Conservation (phyloP, 2,797 vertebrate species). For the Garrulus glandarius region DNA sequence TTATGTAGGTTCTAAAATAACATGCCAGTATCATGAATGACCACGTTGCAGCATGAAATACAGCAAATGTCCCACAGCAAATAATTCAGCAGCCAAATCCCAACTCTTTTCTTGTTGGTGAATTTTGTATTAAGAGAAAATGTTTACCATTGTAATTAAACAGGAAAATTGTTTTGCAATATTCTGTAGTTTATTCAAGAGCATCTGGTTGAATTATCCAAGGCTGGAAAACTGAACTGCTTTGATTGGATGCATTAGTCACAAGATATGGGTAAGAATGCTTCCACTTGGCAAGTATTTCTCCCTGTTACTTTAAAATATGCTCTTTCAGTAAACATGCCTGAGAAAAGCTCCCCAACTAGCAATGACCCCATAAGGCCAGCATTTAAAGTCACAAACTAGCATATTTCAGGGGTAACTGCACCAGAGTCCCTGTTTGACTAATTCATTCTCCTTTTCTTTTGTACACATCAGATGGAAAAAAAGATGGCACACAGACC, state of each 20-base stretch:
- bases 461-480: background rate
- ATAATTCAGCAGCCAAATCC: background rate
- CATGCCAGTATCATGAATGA: background rate
- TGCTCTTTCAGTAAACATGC: constrained; percentile 11
- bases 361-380: background rate
- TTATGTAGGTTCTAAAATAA: background rate
- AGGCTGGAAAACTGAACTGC: background rate
- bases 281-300: constrained; percentile 24
- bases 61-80: background rate
- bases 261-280: constrained; percentile 14
- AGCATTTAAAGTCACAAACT: background rate
- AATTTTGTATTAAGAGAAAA: background rate
- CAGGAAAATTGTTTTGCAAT: constrained; percentile 18
- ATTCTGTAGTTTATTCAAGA: constrained; percentile 28
- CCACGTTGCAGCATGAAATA: background rate
- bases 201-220: constrained; percentile 45
- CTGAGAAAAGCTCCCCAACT: background rate
- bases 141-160: constrained; percentile 43
- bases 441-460: background rate
- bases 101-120: background rate
- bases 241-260: constrained; percentile 6
- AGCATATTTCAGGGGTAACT: background rate
- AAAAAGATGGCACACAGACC: background rate
- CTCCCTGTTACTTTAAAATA: constrained; percentile 3
- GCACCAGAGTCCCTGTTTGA: background rate